Evolutionary conservation across 2,888 invertebrate species (phyloP), one percentile per base, ranked within the genome.

Genomic region (Orthonychiurus folsomi): DNA sequence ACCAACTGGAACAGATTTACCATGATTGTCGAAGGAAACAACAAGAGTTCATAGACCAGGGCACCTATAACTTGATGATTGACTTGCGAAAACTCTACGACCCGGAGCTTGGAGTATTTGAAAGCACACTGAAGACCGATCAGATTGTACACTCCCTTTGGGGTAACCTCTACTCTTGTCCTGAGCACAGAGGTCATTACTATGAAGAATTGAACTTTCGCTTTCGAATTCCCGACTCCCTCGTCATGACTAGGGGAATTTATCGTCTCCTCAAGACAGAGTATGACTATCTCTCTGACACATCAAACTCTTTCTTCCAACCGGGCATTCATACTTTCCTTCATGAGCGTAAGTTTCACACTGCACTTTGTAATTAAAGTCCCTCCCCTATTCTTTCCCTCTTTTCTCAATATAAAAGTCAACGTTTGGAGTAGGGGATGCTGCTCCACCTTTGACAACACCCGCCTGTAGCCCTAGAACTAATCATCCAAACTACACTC

Each of bases 211-310:
- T 72, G 0, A 61, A 66, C 9, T 71, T 72, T 52, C 62, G 66
- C 56, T 72, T 72, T 53, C 67, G 67, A 60, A 64, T 72, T 21
- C 72, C 72, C 2, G 69, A 72, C 21, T n/a, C 28, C 1, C 62
- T 72, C 3, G 59, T 72, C 1, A 63, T 64, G 1, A 60, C 60
- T 2, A 65, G 63, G 56, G 72, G 69, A 23, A 67, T 69, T 53
- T 70, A 64, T 59, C 59, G 65, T 23, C 65, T 66, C 2, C 61
- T 66, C 20, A 71, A 71, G 63, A 65, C 63, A 0, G 77, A 80
- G 73, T 80, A 84, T 59, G 85, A 86, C 67, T 80, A 85, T 67
- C 79, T 83, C 48, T 85, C 85, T 23, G 83, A 80, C 62, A 74
- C 74, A 18, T 76, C 77, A 56, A 65, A 63, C 1, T 76, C 78